phyloP scores from a whole-genome alignment of 1,140 invertebrate species.

The Bombus picipes region DNA sequence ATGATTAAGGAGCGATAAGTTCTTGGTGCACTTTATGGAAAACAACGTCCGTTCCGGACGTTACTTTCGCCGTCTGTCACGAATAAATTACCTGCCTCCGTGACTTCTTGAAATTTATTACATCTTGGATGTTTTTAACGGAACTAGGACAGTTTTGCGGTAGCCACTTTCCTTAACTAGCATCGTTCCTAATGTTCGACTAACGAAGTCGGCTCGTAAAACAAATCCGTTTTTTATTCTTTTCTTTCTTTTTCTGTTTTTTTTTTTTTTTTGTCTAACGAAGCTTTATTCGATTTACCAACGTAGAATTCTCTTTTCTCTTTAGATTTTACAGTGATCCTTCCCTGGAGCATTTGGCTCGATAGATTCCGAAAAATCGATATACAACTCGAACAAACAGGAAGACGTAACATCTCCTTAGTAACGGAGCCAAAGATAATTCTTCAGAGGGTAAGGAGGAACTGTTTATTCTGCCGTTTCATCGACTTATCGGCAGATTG shows the following conservation, averaged over 20 bases:
- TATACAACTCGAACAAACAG: background rate
- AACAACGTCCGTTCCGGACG: background rate
- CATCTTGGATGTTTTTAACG: background rate
- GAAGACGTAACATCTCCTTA: background rate
- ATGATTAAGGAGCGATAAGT: conserved; percentile 4
- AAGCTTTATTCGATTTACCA: background rate
- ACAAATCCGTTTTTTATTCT: background rate
- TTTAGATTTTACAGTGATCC: background rate
- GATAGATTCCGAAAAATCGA: background rate
- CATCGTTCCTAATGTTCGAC: background rate
- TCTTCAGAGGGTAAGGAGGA: conserved; percentile 3
- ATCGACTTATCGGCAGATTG: conserved; percentile 40
- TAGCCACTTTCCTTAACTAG: background rate
- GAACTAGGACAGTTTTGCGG: background rate
- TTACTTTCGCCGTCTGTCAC: background rate
- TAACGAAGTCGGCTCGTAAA: background rate
- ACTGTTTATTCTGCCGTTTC: conserved; percentile 44
- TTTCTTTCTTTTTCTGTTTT: background rate
- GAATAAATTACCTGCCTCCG: background rate
- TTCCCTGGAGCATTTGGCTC: background rate
- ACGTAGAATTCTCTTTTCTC: background rate
- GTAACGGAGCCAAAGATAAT: conserved; percentile 13
- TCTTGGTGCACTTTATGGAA: background rate
- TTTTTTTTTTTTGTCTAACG: background rate
- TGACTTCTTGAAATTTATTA: conserved; percentile 2